phyloP scores from a whole-genome alignment of 2,113 vertebrate genomes.

The Arenaria interpres region DNA sequence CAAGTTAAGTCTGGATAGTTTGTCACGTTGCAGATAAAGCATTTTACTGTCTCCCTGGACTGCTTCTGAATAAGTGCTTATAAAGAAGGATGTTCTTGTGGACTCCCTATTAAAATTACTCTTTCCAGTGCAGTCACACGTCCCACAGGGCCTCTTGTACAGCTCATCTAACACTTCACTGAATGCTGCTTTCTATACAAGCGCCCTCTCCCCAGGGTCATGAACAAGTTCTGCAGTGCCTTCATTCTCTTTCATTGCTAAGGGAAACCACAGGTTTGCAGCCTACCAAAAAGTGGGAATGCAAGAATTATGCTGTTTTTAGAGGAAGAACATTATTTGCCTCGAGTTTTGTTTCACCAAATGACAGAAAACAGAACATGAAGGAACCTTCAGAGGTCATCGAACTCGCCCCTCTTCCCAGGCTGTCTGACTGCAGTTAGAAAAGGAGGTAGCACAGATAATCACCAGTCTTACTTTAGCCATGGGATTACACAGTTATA shows the following conservation, averaged over 20 bases:
- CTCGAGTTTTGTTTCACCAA: not conserved
- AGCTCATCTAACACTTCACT: not conserved
- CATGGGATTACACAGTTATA: not conserved
- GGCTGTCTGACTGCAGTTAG: not conserved
- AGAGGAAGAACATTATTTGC: not conserved
- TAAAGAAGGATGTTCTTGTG: slow-evolving; percentile 8
- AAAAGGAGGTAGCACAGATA: not conserved
- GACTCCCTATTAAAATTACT: not conserved
- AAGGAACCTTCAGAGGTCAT: not conserved
- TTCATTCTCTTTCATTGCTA: not conserved
- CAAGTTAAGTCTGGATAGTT: slow-evolving; percentile 6
- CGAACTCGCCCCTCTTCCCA: not conserved
- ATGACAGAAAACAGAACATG: not conserved
- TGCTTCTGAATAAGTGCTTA: slow-evolving; percentile 1
- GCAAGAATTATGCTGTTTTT: not conserved
- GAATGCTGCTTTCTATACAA: not conserved
- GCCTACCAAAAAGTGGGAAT: not conserved
- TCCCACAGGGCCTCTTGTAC: not conserved
- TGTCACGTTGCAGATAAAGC: slow-evolving; percentile 13
- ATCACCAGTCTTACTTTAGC: not conserved
- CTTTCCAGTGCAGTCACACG: not conserved
- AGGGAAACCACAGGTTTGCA: not conserved
- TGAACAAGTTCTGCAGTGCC: not conserved
- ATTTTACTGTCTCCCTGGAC: not conserved
- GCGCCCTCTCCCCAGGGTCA: not conserved